Conservation (phyloP, 1,140 invertebrate species). For the Aphelinus atriplicis region DNA sequence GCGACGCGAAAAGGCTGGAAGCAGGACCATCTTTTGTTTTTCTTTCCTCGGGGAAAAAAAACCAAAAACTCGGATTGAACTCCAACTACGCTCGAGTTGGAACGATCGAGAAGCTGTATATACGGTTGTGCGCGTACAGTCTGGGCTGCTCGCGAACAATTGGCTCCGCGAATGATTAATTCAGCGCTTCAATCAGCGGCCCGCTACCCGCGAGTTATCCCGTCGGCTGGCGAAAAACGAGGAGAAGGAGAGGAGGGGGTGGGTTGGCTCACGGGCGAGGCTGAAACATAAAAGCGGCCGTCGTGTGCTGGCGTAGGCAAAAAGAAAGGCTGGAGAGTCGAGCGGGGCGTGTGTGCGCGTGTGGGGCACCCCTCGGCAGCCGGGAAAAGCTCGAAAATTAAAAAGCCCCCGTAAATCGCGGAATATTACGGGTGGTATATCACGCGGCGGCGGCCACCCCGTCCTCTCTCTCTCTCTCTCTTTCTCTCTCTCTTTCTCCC, state of each 20-base stretch:
- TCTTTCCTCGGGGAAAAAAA: too few relatives aligned
- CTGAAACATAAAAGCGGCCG: background rate
- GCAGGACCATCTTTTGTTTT: too few relatives aligned
- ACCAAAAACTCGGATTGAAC: too few relatives aligned
- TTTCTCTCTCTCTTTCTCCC: background rate
- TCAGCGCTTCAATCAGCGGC: slow-evolving; percentile 16
- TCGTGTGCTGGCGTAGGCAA: background rate
- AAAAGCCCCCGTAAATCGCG: slow-evolving; percentile 38
- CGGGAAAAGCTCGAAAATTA: slow-evolving; percentile 39
- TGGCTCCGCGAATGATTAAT: slow-evolving; percentile 11
- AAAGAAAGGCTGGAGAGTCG: too few relatives aligned
- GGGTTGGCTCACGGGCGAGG: background rate
- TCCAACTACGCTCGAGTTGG: too few relatives aligned
- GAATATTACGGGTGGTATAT: slow-evolving; percentile 40
- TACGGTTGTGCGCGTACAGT: background rate
- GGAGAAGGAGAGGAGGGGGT: background rate
- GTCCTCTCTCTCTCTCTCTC: background rate
- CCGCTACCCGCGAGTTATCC: background rate
- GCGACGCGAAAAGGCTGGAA: too few relatives aligned
- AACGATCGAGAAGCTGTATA: too few relatives aligned
- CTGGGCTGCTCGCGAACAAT: background rate
- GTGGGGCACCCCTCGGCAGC: background rate
- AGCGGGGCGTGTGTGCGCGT: background rate
- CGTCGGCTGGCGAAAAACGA: slow-evolving; percentile 9
- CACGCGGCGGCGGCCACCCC: slow-evolving; percentile 10